phyloP scores from a whole-genome alignment of 2,888 invertebrate species.

The Drosophila acutilabella region DNA sequence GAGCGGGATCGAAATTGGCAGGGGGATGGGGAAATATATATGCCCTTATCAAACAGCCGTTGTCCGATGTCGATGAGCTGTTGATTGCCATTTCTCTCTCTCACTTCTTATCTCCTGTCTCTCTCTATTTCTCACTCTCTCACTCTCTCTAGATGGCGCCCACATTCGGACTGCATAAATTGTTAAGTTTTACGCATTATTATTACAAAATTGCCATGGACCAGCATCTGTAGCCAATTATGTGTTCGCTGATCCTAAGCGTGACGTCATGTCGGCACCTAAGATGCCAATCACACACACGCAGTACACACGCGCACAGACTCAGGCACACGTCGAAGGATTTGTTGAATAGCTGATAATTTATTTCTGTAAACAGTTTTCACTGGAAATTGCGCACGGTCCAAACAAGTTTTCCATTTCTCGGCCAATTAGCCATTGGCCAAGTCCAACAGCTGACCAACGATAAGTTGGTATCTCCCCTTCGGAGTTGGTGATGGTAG shows the following conservation, averaged over 20 bases:
- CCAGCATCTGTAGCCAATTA: slow-evolving; percentile 78
- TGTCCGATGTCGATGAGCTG: slow-evolving; percentile 63
- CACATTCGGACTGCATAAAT: slow-evolving; percentile 49
- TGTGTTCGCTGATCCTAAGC: slow-evolving; percentile 58
- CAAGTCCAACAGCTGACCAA: slow-evolving; percentile 75
- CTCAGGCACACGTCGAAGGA: slow-evolving; percentile 35
- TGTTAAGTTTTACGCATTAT: slow-evolving; percentile 74
- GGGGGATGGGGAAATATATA: neutral
- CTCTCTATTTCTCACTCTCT: slow-evolving; percentile 1
- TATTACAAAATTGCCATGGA: slow-evolving; percentile 65
- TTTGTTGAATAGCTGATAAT: slow-evolving; percentile 71
- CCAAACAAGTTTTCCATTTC: slow-evolving; percentile 26
- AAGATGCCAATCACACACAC: slow-evolving; percentile 9
- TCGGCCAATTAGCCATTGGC: slow-evolving; percentile 39
- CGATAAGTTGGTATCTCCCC: slow-evolving; percentile 3
- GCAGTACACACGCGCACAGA: slow-evolving; percentile 8
- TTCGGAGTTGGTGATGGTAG: slow-evolving; percentile 21
- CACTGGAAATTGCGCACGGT: slow-evolving; percentile 67
- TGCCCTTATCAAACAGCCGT: slow-evolving; percentile 72
- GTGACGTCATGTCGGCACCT: slow-evolving; percentile 73
- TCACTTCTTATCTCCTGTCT: neutral
- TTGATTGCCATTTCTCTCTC: slow-evolving; percentile 57
- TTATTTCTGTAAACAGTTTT: slow-evolving; percentile 81
- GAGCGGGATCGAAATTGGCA: neutral
- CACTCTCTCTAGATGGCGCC: slow-evolving; percentile 46